Conservation (phyloP, 2,113 vertebrate species). For the Coryphaenoides rupestris region DNA sequence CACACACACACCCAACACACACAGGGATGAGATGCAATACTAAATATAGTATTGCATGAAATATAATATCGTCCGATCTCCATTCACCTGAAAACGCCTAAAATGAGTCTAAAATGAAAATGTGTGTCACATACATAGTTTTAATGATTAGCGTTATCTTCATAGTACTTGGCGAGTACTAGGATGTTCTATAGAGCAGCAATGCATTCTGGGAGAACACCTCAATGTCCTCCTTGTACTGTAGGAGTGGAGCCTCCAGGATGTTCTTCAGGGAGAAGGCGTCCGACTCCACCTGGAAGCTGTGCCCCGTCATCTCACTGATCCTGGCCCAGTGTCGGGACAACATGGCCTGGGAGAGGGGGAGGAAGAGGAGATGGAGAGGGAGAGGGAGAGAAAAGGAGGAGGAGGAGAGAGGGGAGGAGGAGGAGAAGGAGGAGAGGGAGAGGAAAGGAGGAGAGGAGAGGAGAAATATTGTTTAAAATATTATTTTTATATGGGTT, state of each 20-base stretch:
- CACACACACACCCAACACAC: background rate
- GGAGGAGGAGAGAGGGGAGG: background rate
- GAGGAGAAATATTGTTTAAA: too few species aligned
- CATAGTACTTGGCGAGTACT: background rate
- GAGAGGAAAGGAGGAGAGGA: background rate
- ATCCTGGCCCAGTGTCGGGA: conserved; percentile 80
- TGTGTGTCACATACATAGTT: too few species aligned
- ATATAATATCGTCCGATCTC: too few species aligned
- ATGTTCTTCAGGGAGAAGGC: conserved; percentile 73
- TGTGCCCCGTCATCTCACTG: conserved; percentile 69
- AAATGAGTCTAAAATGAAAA: too few species aligned
- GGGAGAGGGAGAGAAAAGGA: background rate
- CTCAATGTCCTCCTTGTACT: conserved; percentile 82
- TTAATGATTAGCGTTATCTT: too few species aligned
- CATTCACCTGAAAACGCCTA: too few species aligned
- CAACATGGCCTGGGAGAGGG: conserved; percentile 74
- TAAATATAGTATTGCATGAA: too few species aligned
- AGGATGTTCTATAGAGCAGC: background rate
- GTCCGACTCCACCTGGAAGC: conserved; percentile 74
- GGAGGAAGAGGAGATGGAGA: too few species aligned
- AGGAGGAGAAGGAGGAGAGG: background rate
- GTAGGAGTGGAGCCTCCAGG: conserved; percentile 76
- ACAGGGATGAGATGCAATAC: background rate
- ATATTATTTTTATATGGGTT: too few species aligned
- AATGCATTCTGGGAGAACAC: conserved; percentile 43